Conservation (phyloP, 2,113 vertebrate species). For the Nesogale talazaci region DNA sequence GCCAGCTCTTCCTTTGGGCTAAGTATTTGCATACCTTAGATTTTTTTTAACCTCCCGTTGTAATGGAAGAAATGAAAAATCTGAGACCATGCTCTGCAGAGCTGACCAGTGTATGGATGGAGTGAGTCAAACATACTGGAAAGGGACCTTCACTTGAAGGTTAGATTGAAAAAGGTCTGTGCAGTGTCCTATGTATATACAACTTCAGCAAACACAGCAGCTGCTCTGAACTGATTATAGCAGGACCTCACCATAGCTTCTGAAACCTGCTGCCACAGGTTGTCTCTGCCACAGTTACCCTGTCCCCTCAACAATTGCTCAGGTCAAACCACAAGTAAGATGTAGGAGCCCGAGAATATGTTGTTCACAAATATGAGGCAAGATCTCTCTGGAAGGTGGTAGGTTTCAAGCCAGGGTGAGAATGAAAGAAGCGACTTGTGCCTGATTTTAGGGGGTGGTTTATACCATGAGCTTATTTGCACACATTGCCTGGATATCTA, state of each 20-base stretch:
- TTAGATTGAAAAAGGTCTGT: neutral
- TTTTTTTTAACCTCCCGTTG: neutral
- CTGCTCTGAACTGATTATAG: too few species aligned
- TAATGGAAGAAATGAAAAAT: conserved; percentile 52
- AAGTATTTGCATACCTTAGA: conserved; percentile 58
- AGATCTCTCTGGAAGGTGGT: neutral
- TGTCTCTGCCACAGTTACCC: neutral
- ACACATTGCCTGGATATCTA: too few species aligned
- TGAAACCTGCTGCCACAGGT: neutral
- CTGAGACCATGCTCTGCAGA: neutral
- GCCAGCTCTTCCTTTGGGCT: conserved; percentile 53
- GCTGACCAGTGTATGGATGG: neutral
- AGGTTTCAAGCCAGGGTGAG: neutral
- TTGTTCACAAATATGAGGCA: neutral
- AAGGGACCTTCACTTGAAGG: neutral
- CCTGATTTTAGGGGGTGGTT: neutral
- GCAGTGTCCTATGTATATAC: neutral
- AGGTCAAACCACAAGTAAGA: neutral
- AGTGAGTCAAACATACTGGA: neutral
- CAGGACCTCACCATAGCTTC: neutral
- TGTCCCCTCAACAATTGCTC: conserved; percentile 15
- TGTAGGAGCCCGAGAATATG: neutral
- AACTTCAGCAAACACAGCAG: neutral
- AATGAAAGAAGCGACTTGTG: neutral
- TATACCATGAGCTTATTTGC: neutral